phyloP scores from a whole-genome alignment of 92 coral and sea anemone genomes.

The Umimayanthus chanpuru region DNA sequence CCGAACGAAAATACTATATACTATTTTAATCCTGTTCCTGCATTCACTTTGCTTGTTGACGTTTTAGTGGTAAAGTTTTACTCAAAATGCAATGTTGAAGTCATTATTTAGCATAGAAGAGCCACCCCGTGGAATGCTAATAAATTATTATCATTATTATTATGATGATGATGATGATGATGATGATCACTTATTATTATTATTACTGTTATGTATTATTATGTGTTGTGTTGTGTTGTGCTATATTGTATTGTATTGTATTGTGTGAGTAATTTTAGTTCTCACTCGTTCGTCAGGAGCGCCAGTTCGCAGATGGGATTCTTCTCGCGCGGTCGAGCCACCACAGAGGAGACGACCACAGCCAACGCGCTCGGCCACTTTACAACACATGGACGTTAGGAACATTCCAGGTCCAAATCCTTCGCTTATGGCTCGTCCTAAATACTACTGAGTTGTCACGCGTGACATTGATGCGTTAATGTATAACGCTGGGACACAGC shows the following conservation, averaged over 20 bases:
- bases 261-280: not conserved
- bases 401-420: not conserved
- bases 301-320: conserved; percentile 14
- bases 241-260: not conserved
- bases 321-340: not conserved
- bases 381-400: conserved; percentile 7
- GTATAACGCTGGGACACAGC: not conserved
- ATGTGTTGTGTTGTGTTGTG: too few species aligned
- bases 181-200: too few species aligned
- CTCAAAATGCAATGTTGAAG: too few species aligned
- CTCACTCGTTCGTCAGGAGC: not conserved
- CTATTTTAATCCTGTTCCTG: too few species aligned
- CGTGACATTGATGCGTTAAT: not conserved
- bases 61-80: too few species aligned
- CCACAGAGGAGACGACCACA: not conserved
- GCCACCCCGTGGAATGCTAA: too few species aligned
- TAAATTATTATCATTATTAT: too few species aligned
- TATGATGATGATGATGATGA: too few species aligned
- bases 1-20: too few species aligned
- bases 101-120: too few species aligned
- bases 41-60: too few species aligned
- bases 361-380: conserved; percentile 20
- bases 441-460: conserved; percentile 29
- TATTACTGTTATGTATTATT: too few species aligned
- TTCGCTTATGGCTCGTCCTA: not conserved